Conservation (phyloP, 2,113 vertebrate species). For the Alaudala cheleensis region DNA sequence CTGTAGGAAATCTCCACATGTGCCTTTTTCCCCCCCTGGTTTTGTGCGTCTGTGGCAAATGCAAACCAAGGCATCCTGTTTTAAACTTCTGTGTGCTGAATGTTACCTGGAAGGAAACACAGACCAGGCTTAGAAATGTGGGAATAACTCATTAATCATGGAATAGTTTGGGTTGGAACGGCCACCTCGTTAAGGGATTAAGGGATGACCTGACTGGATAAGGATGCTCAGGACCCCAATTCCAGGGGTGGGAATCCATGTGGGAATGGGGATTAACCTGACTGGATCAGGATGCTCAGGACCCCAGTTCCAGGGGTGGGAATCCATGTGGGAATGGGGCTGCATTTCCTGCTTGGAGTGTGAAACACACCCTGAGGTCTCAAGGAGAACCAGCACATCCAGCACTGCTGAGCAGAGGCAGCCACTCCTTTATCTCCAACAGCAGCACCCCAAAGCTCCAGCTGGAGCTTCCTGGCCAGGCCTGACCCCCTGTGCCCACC, state of each 20-base stretch:
- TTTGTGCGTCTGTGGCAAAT: neutral
- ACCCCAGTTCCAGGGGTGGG: neutral
- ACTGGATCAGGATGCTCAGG: neutral
- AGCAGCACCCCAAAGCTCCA: neutral
- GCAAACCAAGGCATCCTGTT: neutral
- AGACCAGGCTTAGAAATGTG: rapidly evolving
- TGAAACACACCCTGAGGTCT: neutral
- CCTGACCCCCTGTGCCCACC: neutral
- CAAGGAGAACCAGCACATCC: neutral
- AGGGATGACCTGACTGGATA: neutral
- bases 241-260: neutral
- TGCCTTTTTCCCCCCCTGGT: neutral
- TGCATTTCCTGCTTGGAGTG: neutral
- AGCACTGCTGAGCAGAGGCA: neutral
- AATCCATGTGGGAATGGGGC: neutral
- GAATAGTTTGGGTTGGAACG: neutral
- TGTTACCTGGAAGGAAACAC: neutral
- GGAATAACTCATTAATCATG: neutral
- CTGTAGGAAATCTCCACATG: neutral
- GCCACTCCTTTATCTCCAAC: neutral
- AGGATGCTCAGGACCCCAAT: neutral
- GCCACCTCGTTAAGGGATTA: rapidly evolving
- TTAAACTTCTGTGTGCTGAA: neutral
- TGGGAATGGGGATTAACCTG: neutral
- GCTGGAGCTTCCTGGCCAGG: rapidly evolving